Percentiles rank a stretch among this genome's conserved stretches.
Evolutionary conservation across 2,888 invertebrate species (phyloP).

Genomic region (Acanthoscelides obtectus): DNA sequence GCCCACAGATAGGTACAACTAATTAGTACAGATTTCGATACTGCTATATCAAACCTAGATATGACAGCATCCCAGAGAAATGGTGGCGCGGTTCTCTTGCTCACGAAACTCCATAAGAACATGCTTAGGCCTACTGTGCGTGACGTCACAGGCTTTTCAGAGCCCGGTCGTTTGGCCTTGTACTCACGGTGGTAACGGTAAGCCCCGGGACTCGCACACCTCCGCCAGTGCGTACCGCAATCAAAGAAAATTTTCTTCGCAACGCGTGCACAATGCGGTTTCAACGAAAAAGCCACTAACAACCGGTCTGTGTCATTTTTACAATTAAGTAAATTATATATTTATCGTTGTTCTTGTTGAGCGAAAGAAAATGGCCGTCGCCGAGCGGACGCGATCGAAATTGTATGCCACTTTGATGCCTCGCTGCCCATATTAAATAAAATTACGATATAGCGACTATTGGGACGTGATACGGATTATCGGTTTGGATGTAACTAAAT

Average conservation of each 20-base stretch:
- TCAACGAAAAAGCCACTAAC: constrained; percentile 30
- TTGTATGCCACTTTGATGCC: neutral
- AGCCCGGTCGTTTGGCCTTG: too few relatives aligned
- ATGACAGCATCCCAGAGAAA: too few relatives aligned
- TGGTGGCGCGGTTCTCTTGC: too few relatives aligned
- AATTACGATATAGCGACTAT: neutral
- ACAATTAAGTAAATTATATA: constrained; percentile 19
- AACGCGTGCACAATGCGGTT: constrained; percentile 36
- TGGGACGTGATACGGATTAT: neutral
- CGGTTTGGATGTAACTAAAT: neutral
- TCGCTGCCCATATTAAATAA: neutral
- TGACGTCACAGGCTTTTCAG: too few relatives aligned
- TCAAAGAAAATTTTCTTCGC: constrained; percentile 27
- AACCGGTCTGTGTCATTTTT: constrained; percentile 30
- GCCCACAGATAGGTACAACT: too few relatives aligned
- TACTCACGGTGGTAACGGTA: too few relatives aligned
- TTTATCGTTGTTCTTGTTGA: constrained; percentile 5
- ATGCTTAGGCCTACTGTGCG: too few relatives aligned
- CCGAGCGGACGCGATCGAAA: neutral
- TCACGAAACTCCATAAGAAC: too few relatives aligned
- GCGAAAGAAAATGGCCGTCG: neutral
- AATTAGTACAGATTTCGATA: too few relatives aligned
- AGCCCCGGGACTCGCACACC: neutral
- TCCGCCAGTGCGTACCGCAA: neutral
- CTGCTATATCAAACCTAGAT: too few relatives aligned